Evolutionary conservation across 2,113 vertebrate species (phyloP).

Genomic region (Myrmecobius fasciatus): DNA sequence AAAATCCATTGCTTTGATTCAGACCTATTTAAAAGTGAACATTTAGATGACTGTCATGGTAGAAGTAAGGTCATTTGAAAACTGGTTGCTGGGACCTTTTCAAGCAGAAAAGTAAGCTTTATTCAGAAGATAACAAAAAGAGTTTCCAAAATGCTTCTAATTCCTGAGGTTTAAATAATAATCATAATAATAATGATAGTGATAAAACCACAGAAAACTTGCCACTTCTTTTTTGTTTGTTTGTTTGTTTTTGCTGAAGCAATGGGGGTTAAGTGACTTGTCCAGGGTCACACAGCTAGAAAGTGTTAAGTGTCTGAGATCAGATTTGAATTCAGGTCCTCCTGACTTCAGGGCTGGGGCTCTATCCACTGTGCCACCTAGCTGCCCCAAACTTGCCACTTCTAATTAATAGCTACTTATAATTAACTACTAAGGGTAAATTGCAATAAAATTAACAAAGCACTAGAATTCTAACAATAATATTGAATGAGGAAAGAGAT

Average conservation of each 20-base stretch:
- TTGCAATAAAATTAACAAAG: not conserved
- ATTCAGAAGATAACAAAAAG: not conserved
- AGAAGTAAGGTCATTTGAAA: slow-evolving; percentile 25
- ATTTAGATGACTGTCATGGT: not conserved
- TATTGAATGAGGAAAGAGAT: not conserved
- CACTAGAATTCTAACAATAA: not conserved
- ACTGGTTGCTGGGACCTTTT: slow-evolving; percentile 21
- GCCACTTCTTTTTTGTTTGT: no score
- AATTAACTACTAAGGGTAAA: not conserved
- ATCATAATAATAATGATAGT: no score
- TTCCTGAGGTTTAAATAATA: not conserved
- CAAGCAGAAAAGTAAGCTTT: slow-evolving; percentile 2
- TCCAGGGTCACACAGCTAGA: no score
- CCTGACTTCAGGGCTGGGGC: no score
- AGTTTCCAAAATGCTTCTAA: not conserved
- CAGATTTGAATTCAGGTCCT: no score
- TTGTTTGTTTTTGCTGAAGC: no score
- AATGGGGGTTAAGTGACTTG: no score
- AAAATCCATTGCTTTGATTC: slow-evolving; percentile 39
- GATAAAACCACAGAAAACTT: not conserved
- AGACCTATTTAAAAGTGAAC: slow-evolving; percentile 29
- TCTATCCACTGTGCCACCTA: no score
- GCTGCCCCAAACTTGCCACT: not conserved
- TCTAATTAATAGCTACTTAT: not conserved
- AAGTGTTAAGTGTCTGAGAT: no score